Evolutionary conservation across 2,888 invertebrate species (phyloP), one percentile per base, ranked within the genome.

Genomic region (Cataglyphis altisquamis): DNA sequence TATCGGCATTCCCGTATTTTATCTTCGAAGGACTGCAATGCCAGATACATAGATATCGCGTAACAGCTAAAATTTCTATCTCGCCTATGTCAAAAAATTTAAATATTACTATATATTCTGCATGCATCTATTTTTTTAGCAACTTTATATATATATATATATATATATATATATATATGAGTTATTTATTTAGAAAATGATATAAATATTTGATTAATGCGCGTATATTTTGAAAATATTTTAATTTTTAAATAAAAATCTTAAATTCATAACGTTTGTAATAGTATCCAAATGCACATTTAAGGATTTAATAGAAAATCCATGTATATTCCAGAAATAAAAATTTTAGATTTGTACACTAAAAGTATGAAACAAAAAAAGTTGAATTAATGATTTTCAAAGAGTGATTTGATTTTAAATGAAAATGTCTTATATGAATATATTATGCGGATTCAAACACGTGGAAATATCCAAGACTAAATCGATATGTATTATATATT

Each of bases 1-100:
- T 78, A 78, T 78, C 78, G 60, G 60, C 45, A 29, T 36, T 70
- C 45, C 21, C 32, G 21, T 21, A 60, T 60, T 80, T 72, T 32
- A 78, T 78, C 68, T 60, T 32, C 18, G 9, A 60, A 70, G 32
- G 72, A 62, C 55, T 41, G 25, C 39, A n/a, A 55, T 67, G 29
- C 25, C 15, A 77, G 12, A 41, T 21, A 32, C 21, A 41, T 52
- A 52, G 48, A 2, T 9, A 21, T 55, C 32, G 62, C 15, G 21
- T n/a, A 36, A 52, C 21, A 57, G 10, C 18, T 8, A 8, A 68
- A 15, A n/a, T 12, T 29, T 36, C 41, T 5, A 1, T 32, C 12
- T 4, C 10, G 15, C 15, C 9, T 12, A 3, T 18, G 18, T 67
- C 39, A 39, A 18, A 39, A 55, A n/a, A 52, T 75, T 64, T 3